Evolutionary conservation across 2,113 vertebrate genomes (phyloP).

Genomic region (Limanda limanda): DNA sequence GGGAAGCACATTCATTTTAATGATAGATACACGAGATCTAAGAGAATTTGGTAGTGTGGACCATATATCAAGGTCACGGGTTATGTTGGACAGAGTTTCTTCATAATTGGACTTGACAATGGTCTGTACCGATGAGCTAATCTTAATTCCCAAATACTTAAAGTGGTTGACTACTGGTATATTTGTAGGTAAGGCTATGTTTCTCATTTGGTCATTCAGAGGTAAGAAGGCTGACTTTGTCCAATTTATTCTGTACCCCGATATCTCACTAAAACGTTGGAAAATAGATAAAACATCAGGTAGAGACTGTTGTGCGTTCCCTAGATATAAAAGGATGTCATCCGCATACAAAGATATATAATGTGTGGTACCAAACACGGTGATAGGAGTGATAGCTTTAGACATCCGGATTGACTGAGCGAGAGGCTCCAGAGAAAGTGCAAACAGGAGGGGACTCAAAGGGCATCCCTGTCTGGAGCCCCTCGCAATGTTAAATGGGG

Average conservation of each 20-base stretch:
- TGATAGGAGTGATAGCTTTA: background rate
- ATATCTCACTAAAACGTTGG: background rate
- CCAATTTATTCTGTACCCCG: conserved; percentile 5
- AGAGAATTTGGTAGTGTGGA: no score
- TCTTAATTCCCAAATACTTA: background rate
- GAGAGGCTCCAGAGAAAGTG: background rate
- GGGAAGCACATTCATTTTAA: no score
- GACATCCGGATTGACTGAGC: background rate
- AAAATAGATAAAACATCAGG: background rate
- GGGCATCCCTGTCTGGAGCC: background rate
- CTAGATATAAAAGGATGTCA: background rate
- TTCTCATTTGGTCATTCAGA: background rate
- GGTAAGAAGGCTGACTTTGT: conserved; percentile 1
- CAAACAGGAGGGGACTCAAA: background rate
- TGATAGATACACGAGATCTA: no score
- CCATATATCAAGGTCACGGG: no score
- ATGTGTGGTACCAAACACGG: no score
- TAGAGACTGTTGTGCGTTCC: background rate
- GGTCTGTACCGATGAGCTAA: background rate
- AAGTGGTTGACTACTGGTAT: no score
- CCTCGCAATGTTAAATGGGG: background rate
- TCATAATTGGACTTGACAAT: conserved; percentile 9
- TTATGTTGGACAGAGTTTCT: conserved; percentile 5
- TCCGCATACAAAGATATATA: no score
- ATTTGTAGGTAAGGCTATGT: no score